Evolutionary conservation across 2,113 vertebrate species (phyloP).

Genomic region (Lonchura striata): DNA sequence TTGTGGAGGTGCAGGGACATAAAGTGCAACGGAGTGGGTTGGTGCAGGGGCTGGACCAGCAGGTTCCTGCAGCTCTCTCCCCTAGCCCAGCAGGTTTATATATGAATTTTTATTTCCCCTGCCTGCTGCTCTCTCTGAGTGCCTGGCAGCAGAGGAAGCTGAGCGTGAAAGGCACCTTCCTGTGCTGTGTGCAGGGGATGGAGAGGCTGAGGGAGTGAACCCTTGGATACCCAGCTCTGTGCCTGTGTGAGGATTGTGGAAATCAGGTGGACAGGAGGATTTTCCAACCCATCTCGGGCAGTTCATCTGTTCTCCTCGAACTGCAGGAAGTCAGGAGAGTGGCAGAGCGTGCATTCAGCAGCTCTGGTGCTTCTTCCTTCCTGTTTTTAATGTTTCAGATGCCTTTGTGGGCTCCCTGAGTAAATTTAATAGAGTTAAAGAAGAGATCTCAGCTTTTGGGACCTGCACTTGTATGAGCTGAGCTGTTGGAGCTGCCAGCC

Average conservation of each 20-base stretch:
- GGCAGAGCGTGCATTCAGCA: neutral
- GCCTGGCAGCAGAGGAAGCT: neutral
- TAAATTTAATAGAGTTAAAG: neutral
- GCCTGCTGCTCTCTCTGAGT: neutral
- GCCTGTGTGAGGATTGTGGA: neutral
- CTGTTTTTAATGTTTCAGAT: neutral
- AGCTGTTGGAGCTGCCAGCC: rapidly evolving
- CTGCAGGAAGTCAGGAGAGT: neutral
- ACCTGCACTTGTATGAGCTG: neutral
- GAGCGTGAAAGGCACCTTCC: neutral
- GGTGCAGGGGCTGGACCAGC: neutral
- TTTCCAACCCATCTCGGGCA: neutral
- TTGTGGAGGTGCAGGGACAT: neutral
- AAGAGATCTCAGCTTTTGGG: neutral
- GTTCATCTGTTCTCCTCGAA: neutral
- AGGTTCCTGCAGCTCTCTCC: neutral
- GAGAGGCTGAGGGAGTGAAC: neutral
- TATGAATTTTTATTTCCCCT: neutral
- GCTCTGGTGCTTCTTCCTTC: neutral
- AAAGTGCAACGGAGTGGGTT: neutral
- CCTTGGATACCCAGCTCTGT: rapidly evolving
- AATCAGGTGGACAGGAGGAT: neutral
- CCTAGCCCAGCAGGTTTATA: neutral
- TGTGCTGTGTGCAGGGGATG: neutral
- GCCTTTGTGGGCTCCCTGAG: neutral